phyloP scores from a whole-genome alignment of 2,797 vertebrate species.

The Sebastes trivittatus region DNA sequence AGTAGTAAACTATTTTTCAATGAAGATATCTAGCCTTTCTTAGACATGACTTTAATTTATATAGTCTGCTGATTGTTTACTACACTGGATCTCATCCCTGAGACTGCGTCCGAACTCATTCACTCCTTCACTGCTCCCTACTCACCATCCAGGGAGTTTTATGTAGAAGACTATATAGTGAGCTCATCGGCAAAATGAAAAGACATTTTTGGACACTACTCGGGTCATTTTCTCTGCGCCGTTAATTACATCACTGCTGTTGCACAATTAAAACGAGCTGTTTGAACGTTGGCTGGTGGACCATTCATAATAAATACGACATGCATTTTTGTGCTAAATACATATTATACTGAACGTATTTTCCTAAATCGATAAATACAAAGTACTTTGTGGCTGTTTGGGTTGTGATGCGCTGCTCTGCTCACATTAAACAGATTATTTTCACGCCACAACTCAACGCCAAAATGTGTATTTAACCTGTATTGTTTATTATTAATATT shows the following conservation, averaged over 20 bases:
- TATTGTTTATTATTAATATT: no score
- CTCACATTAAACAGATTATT: background rate
- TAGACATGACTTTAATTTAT: background rate
- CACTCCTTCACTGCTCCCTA: background rate
- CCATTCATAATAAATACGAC: background rate
- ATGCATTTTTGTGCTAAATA: background rate
- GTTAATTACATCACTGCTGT: background rate
- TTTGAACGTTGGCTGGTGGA: background rate
- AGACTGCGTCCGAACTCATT: background rate
- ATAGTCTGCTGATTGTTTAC: background rate
- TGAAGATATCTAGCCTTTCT: background rate
- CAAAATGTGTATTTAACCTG: no score
- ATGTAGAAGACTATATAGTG: background rate
- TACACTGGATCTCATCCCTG: background rate
- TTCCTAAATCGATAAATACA: background rate
- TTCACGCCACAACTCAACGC: background rate
- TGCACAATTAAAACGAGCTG: background rate
- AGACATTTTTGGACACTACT: background rate
- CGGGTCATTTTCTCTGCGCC: background rate
- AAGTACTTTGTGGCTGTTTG: background rate
- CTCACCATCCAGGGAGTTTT: background rate
- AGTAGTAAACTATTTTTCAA: conserved; percentile 13
- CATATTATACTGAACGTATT: background rate
- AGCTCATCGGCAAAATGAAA: background rate
- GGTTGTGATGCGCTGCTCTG: background rate